Percentiles rank a stretch among this genome's conserved stretches.
Evolutionary conservation across 2,113 vertebrate genomes (phyloP).

Genomic region (Megaleporinus macrocephalus): DNA sequence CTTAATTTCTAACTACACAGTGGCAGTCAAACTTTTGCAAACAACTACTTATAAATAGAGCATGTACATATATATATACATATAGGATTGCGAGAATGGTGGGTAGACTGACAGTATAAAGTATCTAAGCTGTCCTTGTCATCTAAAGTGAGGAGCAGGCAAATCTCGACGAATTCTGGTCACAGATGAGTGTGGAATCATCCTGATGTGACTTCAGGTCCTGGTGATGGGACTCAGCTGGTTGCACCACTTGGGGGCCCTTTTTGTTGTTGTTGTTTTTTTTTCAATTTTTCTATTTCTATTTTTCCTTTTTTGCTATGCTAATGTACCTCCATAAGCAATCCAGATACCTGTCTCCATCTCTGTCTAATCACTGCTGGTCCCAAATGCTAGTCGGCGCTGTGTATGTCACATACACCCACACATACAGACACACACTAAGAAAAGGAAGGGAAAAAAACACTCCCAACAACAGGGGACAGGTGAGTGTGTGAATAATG

Average conservation of each 20-base stretch:
- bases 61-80: too few relatives aligned
- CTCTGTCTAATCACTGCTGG: conserved; percentile 31
- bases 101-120: background rate
- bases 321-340: conserved; percentile 28
- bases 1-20: too few relatives aligned
- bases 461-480: conserved; percentile 60
- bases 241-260: background rate
- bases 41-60: too few relatives aligned
- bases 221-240: background rate
- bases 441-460: conserved; percentile 32
- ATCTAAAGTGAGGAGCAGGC: background rate
- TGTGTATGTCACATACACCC: conserved; percentile 34
- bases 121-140: background rate
- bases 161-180: background rate
- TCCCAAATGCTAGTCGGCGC: conserved; percentile 28
- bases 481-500: conserved; percentile 60
- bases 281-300: background rate
- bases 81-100: background rate
- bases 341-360: conserved; percentile 11
- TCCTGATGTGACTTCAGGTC: background rate
- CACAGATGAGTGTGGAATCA: background rate
- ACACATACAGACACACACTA: conserved; percentile 17
- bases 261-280: background rate
- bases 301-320: conserved; percentile 17
- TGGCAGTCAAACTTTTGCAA: too few relatives aligned